These are phyloP conservation scores for Allolobophora icterica DNA, from an alignment of 2,888 invertebrate genomes.

Conservation along the genomic window DNA sequence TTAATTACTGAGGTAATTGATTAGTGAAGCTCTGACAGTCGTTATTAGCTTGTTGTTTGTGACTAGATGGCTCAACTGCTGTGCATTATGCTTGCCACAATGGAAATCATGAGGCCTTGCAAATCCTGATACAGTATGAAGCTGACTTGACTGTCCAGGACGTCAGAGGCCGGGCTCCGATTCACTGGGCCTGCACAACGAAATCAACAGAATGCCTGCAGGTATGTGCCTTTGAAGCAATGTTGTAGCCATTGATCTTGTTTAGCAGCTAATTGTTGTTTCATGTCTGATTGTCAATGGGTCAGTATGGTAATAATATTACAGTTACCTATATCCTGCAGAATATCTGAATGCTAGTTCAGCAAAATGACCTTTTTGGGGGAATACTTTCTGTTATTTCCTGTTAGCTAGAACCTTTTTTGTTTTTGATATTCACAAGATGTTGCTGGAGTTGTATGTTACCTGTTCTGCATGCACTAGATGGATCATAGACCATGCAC, in stretches of 20 bases:
- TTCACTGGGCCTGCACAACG: slow-evolving; percentile 64
- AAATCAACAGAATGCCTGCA: slow-evolving; percentile 56
- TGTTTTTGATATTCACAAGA: no score
- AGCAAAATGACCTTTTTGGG: neutral
- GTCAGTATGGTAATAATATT: neutral
- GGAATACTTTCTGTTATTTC: neutral
- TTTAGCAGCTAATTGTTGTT: neutral
- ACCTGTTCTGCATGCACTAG: no score
- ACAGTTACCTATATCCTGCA: neutral
- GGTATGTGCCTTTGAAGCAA: neutral
- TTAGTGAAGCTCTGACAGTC: neutral
- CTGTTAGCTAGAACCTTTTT: no score
- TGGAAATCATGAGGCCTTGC: slow-evolving; percentile 55
- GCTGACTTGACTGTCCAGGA: slow-evolving; percentile 59
- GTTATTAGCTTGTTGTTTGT: neutral
- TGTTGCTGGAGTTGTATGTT: no score
- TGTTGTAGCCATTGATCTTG: neutral
- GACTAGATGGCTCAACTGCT: slow-evolving; percentile 62
- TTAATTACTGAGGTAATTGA: neutral
- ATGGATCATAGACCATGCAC: no score
- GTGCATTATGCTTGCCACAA: slow-evolving; percentile 63
- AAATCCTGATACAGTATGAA: slow-evolving; percentile 57
- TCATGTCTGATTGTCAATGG: no score
- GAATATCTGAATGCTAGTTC: neutral
- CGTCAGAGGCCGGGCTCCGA: slow-evolving; percentile 59